phyloP scores from a whole-genome alignment of 2,113 vertebrate species.

The Phrynocephalus versicolor region DNA sequence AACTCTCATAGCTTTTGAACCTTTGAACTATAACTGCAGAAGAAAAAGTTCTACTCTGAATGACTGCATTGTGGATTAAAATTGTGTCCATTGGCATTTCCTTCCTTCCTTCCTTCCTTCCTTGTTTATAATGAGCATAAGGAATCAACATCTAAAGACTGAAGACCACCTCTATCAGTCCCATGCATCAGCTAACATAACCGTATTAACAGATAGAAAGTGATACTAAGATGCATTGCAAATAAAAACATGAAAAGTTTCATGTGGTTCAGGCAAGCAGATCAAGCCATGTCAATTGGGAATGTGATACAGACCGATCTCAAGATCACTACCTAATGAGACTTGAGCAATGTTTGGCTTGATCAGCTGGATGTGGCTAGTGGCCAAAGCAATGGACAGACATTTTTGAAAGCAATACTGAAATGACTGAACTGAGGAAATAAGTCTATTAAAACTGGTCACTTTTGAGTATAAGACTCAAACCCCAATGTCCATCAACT shows the following conservation, averaged over 20 bases:
- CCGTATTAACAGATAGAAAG: not conserved
- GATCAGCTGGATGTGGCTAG: not conserved
- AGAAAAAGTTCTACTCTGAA: too few species aligned
- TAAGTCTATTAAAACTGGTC: not conserved
- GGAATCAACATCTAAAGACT: not conserved
- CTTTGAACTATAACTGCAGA: too few species aligned
- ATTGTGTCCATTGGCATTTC: too few species aligned
- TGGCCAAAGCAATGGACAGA: not conserved
- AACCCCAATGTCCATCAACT: not conserved
- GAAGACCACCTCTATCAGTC: not conserved
- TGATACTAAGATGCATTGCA: not conserved
- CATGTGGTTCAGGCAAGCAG: not conserved
- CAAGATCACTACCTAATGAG: not conserved
- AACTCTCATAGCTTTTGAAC: too few species aligned
- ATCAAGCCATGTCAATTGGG: not conserved
- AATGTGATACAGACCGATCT: not conserved
- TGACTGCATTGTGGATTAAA: not conserved
- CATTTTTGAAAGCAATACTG: not conserved
- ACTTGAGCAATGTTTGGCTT: not conserved
- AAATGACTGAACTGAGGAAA: not conserved
- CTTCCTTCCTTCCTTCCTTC: too few species aligned
- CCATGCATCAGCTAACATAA: not conserved
- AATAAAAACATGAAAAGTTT: not conserved
- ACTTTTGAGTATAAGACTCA: not conserved
- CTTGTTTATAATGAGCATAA: too few species aligned